Evolutionary conservation across 2,888 invertebrate species (phyloP), one percentile per base, ranked within the genome.

Genomic region (Epinotia demarniana): DNA sequence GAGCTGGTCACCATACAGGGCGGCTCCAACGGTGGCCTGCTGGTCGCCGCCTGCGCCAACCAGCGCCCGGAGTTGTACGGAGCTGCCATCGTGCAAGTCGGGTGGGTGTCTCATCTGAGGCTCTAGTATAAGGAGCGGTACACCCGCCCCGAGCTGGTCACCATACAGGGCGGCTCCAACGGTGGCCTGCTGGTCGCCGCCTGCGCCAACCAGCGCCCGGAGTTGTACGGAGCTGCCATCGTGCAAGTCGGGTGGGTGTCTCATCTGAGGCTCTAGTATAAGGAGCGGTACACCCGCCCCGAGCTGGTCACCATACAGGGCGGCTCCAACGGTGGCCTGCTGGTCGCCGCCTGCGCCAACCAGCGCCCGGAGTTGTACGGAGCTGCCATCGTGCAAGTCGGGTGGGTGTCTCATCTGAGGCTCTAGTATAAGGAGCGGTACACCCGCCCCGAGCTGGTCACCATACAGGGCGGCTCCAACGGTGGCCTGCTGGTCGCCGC

Each of bases 191-290:
- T 99, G n/a, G 97, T 99, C 13, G 99, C 97, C 3, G 99, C 99
- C 16, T 98, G 98, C 87, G 96, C 97, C 80, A 99, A 99, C 94
- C 99, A 99, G 94, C 95, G 98, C 57, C 99, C 99, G 0, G 98
- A 99, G 84, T 94, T 99, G 68, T 99, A 97, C 92, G 99, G 98
- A 12, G 98, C 98, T 76, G 98, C 97, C 66, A 96, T 99, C 80
- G 97, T 97, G 81, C 98, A 99, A 96, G 99, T 99, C 74, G 99
- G 99, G 98, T 98, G 90, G n/a, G n/a, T n/a, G n/a, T n/a, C n/a
- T n/a, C n/a, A n/a, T n/a, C n/a, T n/a, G n/a, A n/a, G n/a, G n/a
- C n/a, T n/a, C n/a, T n/a, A n/a, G n/a, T n/a, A n/a, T n/a, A 86
- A 93, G 8, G 95, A 97, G 81, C 95, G 96, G n/a, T 98, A 98